Conservation (phyloP, 1,140 invertebrate genomes). For the Phenacoccus solenopsis region DNA sequence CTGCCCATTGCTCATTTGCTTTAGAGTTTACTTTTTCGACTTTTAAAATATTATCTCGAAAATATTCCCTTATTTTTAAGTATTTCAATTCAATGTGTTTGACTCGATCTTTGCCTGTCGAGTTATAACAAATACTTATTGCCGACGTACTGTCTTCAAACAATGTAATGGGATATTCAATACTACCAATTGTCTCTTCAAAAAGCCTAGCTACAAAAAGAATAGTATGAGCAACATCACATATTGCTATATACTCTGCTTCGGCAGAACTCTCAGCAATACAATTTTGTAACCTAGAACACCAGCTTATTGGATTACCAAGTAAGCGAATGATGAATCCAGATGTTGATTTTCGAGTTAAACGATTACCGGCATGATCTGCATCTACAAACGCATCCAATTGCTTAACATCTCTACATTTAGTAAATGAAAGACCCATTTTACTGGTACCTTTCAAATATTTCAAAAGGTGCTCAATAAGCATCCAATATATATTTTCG, state of each 20-base stretch:
- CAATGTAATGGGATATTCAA: constrained; percentile 7
- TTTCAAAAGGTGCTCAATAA: constrained; percentile 28
- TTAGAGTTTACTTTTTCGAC: constrained; percentile 13
- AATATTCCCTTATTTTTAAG: constrained; percentile 28
- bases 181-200: constrained; percentile 4
- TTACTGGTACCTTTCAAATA: constrained; percentile 31
- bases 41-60: not conserved
- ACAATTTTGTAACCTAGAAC: constrained; percentile 19
- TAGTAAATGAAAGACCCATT: constrained; percentile 21
- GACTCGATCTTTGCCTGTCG: constrained; percentile 29
- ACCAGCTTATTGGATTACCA: constrained; percentile 29
- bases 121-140: constrained; percentile 33
- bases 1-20: constrained; percentile 15
- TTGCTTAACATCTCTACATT: not conserved
- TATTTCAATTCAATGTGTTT: constrained; percentile 32
- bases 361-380: constrained; percentile 30
- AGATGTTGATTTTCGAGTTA: constrained; percentile 27
- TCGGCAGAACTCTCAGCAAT: constrained; percentile 20
- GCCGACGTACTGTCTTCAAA: constrained; percentile 22
- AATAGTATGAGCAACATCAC: constrained; percentile 12
- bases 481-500: not conserved
- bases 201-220: constrained; percentile 19
- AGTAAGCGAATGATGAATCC: constrained; percentile 30
- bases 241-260: constrained; percentile 23
- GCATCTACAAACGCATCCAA: constrained; percentile 28